Base-by-base conservation (phyloP, 1,140 invertebrate genomes). In the Pseudomyrmex gracilis region DNA sequence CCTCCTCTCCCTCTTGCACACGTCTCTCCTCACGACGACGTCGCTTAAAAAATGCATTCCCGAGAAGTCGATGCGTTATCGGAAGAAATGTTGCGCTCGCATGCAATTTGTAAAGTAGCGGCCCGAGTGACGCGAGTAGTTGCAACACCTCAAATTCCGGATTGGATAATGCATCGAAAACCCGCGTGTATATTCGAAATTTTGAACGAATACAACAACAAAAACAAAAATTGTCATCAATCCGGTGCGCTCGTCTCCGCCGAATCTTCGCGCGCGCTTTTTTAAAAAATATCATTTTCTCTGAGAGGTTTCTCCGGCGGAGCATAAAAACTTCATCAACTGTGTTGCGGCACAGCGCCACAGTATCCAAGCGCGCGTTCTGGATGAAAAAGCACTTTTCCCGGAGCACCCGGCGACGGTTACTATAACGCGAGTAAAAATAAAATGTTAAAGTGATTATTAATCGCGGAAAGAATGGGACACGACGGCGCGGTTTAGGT, bases 41-140 rank as follows among this genome's bases (percentile, higher is more conserved):
- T 70, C 76, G 66, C 76, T 80, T 80, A 80, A 80, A 80, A 80
- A 80, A 80, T 80, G 76, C 76, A 80, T 80, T 66, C 55, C 20
- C 66, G 66, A 80, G 76, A 80, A 80, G 71, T 80, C 76, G 66
- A 80, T 80, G 76, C 34, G 76, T 80, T 80, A 80, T 80, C 76
- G 76, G 76, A 53, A 80, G 76, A 80, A 71, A 80, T 71, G 76
- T 78, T 78, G 70, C 64, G 76, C 34, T 34, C 58, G 76, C 76
- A 58, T 80, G 76, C 66, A 80, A 80, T 71, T 80, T 80, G 76
- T 70, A 66, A 80, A 80, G 60, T 80, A 70, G 76, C 76, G 47
- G 53, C 58, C 53, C 20, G 66, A 53, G 66, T 80, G 76, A 80
- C 71, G 53, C 71, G 34, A 80, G 66, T 9, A 22, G 66, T 45